Percentiles rank a stretch among this genome's conserved stretches.
phyloP scores from a whole-genome alignment of 2,888 invertebrate species.

The Lamellibrachia columna region DNA sequence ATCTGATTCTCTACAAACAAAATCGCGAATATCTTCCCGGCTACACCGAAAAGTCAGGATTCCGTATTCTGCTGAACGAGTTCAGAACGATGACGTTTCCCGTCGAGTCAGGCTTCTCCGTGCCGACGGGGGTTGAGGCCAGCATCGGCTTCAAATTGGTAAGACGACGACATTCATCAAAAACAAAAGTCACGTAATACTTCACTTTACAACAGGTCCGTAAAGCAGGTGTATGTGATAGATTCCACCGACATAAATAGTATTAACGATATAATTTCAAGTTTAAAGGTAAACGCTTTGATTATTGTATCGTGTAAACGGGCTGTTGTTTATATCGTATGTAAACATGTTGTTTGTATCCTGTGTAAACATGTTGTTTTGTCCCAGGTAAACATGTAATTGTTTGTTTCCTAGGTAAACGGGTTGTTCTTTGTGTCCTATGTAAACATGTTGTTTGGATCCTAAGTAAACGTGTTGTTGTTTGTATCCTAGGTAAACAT shows the following conservation, averaged over 20 bases:
- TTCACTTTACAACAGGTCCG: too few species aligned
- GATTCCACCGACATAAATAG: too few species aligned
- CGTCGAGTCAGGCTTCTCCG: slow-evolving; percentile 7
- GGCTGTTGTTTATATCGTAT: neutral
- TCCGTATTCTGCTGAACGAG: slow-evolving; percentile 18
- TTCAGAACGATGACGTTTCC: slow-evolving; percentile 20
- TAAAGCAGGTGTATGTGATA: too few species aligned
- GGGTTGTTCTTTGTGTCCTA: too few species aligned
- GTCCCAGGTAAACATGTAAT: neutral
- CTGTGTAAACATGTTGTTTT: too few species aligned
- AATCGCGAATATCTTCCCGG: slow-evolving; percentile 23
- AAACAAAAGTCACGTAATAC: neutral
- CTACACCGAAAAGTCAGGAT: slow-evolving; percentile 22
- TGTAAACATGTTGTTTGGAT: neutral
- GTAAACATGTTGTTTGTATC: neutral
- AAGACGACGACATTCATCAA: neutral
- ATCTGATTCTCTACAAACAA: slow-evolving; percentile 20
- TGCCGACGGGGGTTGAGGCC: slow-evolving; percentile 17
- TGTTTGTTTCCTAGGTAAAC: too few species aligned
- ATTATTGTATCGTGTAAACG: too few species aligned
- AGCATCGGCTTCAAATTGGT: slow-evolving; percentile 23
- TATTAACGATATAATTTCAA: too few species aligned
- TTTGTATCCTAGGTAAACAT: neutral
- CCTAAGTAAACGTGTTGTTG: neutral
- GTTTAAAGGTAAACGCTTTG: too few species aligned